Evolutionary conservation across 2,888 invertebrate genomes (phyloP).

Genomic region (Acrocyrtus sp.): DNA sequence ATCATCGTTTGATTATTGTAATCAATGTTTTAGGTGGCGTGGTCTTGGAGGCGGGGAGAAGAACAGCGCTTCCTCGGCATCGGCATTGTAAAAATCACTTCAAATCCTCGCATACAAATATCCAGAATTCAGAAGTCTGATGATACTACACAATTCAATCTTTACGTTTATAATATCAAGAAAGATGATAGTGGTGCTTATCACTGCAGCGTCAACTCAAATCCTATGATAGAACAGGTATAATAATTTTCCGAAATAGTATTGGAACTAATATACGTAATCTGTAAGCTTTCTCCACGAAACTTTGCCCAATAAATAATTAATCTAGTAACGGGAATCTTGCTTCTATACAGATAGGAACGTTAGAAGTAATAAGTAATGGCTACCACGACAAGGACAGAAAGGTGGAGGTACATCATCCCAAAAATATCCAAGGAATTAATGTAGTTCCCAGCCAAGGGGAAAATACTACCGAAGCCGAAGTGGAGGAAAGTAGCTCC

Average conservation of each 20-base stretch:
- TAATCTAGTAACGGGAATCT: too few relatives aligned
- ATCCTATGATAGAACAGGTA: conserved; percentile 58
- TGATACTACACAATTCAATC: conserved; percentile 55
- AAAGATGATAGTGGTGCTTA: conserved; percentile 51
- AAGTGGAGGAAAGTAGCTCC: neutral
- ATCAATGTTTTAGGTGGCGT: conserved; percentile 58
- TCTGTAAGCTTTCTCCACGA: too few relatives aligned
- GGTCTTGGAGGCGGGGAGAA: conserved; percentile 51
- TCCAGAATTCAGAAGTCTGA: conserved; percentile 56
- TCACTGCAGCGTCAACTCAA: conserved; percentile 54
- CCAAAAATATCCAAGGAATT: too few relatives aligned
- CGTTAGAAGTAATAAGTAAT: conserved; percentile 12
- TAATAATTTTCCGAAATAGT: too few relatives aligned
- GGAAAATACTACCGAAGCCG: neutral
- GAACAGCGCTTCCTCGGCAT: conserved; percentile 52
- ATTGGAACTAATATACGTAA: neutral
- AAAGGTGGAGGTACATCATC: too few relatives aligned
- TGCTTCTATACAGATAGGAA: conserved; percentile 14
- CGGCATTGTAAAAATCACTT: conserved; percentile 55
- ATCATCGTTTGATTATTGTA: too few relatives aligned
- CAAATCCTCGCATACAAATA: conserved; percentile 52
- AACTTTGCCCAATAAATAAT: too few relatives aligned
- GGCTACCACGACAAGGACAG: neutral
- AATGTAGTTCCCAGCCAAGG: too few relatives aligned
- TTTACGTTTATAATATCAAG: conserved; percentile 57